Base-by-base conservation (phyloP, 2,888 invertebrate species). In the Drosophila macrospina region DNA sequence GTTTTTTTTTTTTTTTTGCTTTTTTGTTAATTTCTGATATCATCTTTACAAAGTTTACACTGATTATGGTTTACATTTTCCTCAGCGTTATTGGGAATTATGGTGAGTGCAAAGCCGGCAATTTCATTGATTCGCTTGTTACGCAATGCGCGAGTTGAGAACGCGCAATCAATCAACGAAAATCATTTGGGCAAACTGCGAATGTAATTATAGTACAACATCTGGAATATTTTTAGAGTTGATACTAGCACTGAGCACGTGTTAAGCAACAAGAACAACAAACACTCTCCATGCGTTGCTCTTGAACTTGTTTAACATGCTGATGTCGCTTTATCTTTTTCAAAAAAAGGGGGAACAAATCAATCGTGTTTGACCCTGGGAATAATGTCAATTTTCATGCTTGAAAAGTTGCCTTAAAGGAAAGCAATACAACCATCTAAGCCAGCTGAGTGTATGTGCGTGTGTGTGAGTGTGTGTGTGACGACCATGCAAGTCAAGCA, bases 21-120 rank as follows among this genome's bases (percentile, higher is more conserved):
- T 24, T 48, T 74, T 45, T 42, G 20, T 61, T 67, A 56, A 47
- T 52, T 65, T 59, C 60, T 65, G 56, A 30, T 44, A 34, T 39
- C 13, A n/a, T 16, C 30, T 13, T 28, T 15, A 28, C 26, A 51
- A 16, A 4, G 4, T 37, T 37, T 37, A 42, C 44, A 44, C 57
- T 63, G 47, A 80, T 70, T 72, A 92, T 92, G 92, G 90, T 92
- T 89, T 92, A 92, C 80, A 79, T 92, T 73, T 92, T 90, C 75
- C 87, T 92, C 64, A 91, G 91, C 81, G 91, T 91, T 57, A 85
- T 88, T 61, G 91, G 90, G 73, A 91, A 90, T 80, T 92, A 92
- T 80, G 92, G 92, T 92, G 87, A 92, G 91, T 91, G 70, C 15
- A 16, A 24, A 57, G 36, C 51, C 51, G 67, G 54, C 64, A 47